Evolutionary conservation across 2,888 invertebrate species (phyloP).

Genomic region (Nasonia oneida): DNA sequence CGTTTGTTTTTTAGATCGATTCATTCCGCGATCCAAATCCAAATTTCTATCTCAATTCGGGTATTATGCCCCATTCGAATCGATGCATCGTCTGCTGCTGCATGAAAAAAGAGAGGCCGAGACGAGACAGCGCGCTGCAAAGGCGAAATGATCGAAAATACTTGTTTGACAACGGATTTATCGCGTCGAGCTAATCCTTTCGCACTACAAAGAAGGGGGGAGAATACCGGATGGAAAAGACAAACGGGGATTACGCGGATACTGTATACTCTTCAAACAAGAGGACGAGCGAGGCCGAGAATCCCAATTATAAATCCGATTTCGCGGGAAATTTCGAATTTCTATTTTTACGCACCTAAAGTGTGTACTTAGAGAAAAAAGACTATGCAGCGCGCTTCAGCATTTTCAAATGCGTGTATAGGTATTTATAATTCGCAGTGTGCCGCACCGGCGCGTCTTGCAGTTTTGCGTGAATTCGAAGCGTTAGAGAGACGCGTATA

Average conservation of each 20-base stretch:
- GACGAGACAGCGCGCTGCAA: not conserved
- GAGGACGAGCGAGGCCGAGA: not conserved
- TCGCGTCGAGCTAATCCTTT: conserved; percentile 27
- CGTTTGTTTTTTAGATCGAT: not conserved
- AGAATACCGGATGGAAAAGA: conserved; percentile 4
- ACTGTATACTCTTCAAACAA: not conserved
- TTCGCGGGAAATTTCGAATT: conserved; percentile 5
- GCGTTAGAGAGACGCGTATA: no score
- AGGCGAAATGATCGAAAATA: conserved; percentile 29
- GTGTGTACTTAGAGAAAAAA: not conserved
- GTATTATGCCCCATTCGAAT: not conserved
- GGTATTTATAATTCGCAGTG: conserved; percentile 73
- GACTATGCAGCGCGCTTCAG: conserved; percentile 40
- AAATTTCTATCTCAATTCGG: no score
- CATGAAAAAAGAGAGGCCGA: not conserved
- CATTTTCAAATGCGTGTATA: conserved; percentile 34
- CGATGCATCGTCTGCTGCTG: not conserved
- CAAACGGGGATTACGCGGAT: not conserved
- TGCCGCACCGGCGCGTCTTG: conserved; percentile 48
- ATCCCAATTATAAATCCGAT: not conserved
- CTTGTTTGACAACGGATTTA: conserved; percentile 42
- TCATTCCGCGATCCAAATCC: no score
- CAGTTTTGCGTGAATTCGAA: not conserved
- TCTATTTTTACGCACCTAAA: not conserved
- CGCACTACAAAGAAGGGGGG: not conserved